Percentiles rank a stretch among this genome's conserved stretches.
Evolutionary conservation across 2,888 invertebrate genomes (phyloP).

Genomic region (Vanessa cardui): DNA sequence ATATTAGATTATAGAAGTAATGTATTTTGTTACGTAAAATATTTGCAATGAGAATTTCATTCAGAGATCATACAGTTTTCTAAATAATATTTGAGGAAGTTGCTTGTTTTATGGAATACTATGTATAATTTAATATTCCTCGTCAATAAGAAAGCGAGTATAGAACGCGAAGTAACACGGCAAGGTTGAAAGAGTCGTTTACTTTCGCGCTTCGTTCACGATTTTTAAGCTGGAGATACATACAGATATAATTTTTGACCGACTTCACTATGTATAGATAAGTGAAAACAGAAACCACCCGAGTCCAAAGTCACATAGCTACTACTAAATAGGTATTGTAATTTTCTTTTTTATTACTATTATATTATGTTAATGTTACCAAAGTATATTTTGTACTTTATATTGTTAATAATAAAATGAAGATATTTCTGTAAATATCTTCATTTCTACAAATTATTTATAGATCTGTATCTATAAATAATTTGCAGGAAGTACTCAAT

Average conservation of each 20-base stretch:
- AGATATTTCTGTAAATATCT: too few relatives aligned
- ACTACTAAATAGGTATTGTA: background rate
- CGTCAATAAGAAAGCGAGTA: constrained; percentile 39
- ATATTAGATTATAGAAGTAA: too few relatives aligned
- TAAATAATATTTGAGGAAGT: background rate
- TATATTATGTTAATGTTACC: too few relatives aligned
- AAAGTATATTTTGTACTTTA: background rate
- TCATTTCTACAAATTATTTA: too few relatives aligned
- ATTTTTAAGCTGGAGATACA: constrained; percentile 7
- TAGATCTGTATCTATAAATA: too few relatives aligned
- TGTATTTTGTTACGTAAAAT: too few relatives aligned
- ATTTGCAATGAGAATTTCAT: too few relatives aligned
- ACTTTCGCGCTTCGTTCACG: constrained; percentile 58
- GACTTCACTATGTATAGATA: constrained; percentile 12
- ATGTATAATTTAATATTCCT: background rate
- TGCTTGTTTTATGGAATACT: background rate
- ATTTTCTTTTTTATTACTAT: too few relatives aligned
- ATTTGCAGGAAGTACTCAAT: too few relatives aligned
- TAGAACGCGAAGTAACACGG: constrained; percentile 43
- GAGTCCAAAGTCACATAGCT: background rate
- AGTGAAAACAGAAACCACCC: constrained; percentile 12
- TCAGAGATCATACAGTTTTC: background rate
- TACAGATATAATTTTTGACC: constrained; percentile 15
- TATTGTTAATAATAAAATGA: too few relatives aligned
- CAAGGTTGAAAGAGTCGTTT: constrained; percentile 68